Conservation (phyloP, 2,888 invertebrate species). For the Agrotis segetum region DNA sequence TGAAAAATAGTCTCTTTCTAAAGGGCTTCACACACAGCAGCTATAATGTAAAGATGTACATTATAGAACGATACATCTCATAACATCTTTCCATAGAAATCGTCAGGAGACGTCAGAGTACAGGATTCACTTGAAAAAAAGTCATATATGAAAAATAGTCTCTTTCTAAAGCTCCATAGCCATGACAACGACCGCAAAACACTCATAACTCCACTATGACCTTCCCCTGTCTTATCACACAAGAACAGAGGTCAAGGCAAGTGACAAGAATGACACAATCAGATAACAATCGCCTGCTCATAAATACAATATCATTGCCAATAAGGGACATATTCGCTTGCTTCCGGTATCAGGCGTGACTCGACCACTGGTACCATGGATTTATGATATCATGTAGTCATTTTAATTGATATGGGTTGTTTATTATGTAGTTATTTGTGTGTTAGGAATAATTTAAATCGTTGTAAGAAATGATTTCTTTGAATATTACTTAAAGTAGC, state of each 20-base stretch:
- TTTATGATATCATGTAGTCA: conserved; percentile 48
- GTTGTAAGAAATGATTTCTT: neutral
- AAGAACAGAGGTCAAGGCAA: conserved; percentile 41
- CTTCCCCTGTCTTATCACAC: conserved; percentile 43
- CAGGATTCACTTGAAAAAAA: too few relatives aligned
- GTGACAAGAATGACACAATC: conserved; percentile 38
- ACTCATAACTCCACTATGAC: conserved; percentile 25
- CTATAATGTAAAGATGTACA: too few relatives aligned
- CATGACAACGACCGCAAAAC: neutral
- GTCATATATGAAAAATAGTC: too few relatives aligned
- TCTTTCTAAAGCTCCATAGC: neutral
- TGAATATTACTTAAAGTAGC: neutral
- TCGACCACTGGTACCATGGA: conserved; percentile 24
- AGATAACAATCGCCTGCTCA: conserved; percentile 49
- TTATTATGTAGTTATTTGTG: neutral
- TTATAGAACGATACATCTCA: too few relatives aligned
- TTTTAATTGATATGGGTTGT: conserved; percentile 45
- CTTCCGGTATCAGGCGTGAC: conserved; percentile 57
- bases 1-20: too few relatives aligned
- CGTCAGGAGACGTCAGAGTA: too few relatives aligned
- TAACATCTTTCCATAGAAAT: too few relatives aligned
- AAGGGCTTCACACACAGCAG: too few relatives aligned
- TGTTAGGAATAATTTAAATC: neutral
- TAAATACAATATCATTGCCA: conserved; percentile 59
- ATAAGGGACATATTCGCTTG: conserved; percentile 40